A percentile compares a stretch with the other conserved stretches of the same genome.
Conservation (phyloP, 1,140 invertebrate genomes). For the Tribolium madens region DNA sequence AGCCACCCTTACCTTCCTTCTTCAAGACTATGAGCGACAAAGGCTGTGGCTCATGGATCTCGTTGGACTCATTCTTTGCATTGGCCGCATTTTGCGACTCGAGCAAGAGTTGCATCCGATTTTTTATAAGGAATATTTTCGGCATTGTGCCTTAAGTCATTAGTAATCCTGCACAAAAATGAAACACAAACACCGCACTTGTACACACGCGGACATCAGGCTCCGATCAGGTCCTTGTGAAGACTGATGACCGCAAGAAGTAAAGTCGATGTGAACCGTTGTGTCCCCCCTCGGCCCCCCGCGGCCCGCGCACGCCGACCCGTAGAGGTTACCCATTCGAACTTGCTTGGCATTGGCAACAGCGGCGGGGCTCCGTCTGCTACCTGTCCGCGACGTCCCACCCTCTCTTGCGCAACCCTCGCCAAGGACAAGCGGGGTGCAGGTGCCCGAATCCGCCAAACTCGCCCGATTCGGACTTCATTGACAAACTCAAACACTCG, state of each 20-base stretch:
- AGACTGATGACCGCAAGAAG: constrained; percentile 64
- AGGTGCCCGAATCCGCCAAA: not conserved
- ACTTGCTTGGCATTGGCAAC: constrained; percentile 55
- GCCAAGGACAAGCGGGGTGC: constrained; percentile 1
- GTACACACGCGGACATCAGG: constrained; percentile 17
- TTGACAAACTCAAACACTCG: not conserved
- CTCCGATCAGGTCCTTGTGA: constrained; percentile 59
- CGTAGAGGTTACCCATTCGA: constrained; percentile 62
- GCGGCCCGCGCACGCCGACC: constrained; percentile 53
- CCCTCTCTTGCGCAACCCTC: constrained; percentile 20
- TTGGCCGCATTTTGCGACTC: constrained; percentile 78
- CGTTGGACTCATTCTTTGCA: constrained; percentile 58
- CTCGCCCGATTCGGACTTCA: no score
- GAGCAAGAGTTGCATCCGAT: constrained; percentile 83
- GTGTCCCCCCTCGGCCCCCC: constrained; percentile 56
- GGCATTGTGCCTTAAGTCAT: constrained; percentile 72
- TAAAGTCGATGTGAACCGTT: constrained; percentile 63
- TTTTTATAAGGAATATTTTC: constrained; percentile 91
- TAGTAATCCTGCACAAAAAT: constrained; percentile 6
- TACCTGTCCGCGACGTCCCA: constrained; percentile 20
- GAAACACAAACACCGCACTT: not conserved
- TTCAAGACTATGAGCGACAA: constrained; percentile 72
- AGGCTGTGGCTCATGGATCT: constrained; percentile 67
- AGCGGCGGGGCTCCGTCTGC: constrained; percentile 16
- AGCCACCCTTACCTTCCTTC: constrained; percentile 63